A percentile compares a stretch with the other conserved stretches of the same genome.
Conservation (phyloP, 2,797 vertebrate species). For the Halcyon chelicuti region DNA sequence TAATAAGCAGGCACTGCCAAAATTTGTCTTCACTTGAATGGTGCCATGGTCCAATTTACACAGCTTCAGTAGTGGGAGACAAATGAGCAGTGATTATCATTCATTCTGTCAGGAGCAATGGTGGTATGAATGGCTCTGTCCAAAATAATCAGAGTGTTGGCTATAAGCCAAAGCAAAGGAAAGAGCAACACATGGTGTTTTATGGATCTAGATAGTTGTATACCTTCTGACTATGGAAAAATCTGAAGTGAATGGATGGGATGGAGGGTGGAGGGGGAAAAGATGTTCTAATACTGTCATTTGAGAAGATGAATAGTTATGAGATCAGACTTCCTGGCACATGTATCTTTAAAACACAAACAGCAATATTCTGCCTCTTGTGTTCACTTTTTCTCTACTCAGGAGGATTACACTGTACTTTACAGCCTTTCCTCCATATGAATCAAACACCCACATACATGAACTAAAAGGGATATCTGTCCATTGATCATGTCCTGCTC, state of each 20-base stretch:
- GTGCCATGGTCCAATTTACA: constrained; percentile 8
- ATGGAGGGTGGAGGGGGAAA: neutral
- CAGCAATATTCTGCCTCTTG: neutral
- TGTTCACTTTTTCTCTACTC: neutral
- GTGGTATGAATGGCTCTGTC: constrained; percentile 15
- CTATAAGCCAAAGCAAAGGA: neutral
- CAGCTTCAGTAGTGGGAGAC: neutral
- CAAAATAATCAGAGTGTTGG: constrained; percentile 44
- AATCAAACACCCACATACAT: neutral
- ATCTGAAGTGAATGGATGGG: neutral
- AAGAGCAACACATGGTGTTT: constrained; percentile 14
- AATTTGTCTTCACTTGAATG: constrained; percentile 41
- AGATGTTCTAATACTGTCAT: neutral
- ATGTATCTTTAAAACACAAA: neutral
- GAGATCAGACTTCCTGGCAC: neutral
- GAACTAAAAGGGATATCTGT: neutral
- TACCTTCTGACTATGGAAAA: neutral
- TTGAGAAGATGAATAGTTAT: neutral
- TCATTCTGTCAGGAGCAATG: constrained; percentile 39
- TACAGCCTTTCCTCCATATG: neutral
- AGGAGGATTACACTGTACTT: neutral
- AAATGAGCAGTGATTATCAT: constrained; percentile 38
- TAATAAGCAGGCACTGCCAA: constrained; percentile 19
- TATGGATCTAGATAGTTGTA: neutral
- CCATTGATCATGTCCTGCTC: neutral